These are phyloP conservation scores for Ectropis crepuscularia DNA, from an alignment of 2,888 invertebrate species.

Conservation along the genomic window DNA sequence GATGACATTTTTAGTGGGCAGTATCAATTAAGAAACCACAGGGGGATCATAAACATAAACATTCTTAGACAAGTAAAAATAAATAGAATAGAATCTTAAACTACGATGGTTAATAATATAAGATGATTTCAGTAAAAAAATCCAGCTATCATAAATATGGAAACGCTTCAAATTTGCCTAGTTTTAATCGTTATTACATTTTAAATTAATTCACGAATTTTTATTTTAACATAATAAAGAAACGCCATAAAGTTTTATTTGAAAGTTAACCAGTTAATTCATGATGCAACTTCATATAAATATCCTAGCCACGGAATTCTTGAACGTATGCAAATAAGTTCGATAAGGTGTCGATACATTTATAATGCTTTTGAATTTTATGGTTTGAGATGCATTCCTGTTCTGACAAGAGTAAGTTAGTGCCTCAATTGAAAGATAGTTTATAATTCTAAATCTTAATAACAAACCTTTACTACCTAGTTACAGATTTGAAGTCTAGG, in stretches of 20 bases:
- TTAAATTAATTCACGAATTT: conserved; percentile 1
- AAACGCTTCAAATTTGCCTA: conserved; percentile 5
- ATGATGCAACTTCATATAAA: not conserved
- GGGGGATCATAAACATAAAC: conserved; percentile 21
- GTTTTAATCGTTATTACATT: conserved; percentile 12
- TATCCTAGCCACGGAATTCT: not conserved
- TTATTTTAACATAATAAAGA: not conserved
- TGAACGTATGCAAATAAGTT: conserved; percentile 1
- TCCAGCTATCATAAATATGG: conserved; percentile 4
- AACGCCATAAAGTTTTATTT: conserved; percentile 14
- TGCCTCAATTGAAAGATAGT: not conserved
- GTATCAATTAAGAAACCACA: conserved; percentile 28
- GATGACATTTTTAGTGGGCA: conserved; percentile 28
- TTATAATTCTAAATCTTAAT: not conserved
- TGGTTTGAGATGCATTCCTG: not conserved
- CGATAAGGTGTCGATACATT: conserved; percentile 8
- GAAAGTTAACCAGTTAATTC: not conserved
- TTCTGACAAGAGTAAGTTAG: not conserved
- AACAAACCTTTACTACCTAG: too few species aligned
- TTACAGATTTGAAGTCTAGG: too few species aligned
- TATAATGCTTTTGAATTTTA: conserved; percentile 5
- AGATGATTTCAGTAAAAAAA: conserved; percentile 1
- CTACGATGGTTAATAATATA: conserved; percentile 1
- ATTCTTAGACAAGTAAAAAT: conserved; percentile 11
- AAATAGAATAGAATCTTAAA: conserved; percentile 7